A percentile compares a stretch with the other conserved stretches of the same genome.
Evolutionary conservation across 1,140 invertebrate species (phyloP).

Genomic region (Uloborus diversus): DNA sequence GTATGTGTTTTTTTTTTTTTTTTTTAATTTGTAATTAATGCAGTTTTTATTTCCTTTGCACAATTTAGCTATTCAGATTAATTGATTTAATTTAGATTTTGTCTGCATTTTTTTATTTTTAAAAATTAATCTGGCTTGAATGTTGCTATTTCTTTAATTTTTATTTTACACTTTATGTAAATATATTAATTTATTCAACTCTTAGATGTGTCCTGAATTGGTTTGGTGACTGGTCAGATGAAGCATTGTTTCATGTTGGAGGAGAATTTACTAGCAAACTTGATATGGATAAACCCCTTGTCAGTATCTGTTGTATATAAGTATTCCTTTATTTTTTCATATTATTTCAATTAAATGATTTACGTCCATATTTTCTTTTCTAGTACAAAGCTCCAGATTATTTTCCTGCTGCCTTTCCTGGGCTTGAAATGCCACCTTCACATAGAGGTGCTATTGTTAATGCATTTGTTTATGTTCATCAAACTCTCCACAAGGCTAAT

Average conservation of each 20-base stretch:
- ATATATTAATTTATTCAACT: neutral
- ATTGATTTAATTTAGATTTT: too few relatives aligned
- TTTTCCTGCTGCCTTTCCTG: constrained; percentile 85
- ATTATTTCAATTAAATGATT: neutral
- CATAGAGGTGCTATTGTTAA: constrained; percentile 94
- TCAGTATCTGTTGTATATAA: constrained; percentile 17
- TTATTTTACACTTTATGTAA: neutral
- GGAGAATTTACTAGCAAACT: constrained; percentile 71
- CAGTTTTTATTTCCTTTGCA: too few relatives aligned
- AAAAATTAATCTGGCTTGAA: neutral
- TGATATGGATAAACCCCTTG: constrained; percentile 69
- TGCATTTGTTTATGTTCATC: constrained; percentile 97
- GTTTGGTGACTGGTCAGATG: constrained; percentile 99
- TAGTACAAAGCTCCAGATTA: constrained; percentile 86
- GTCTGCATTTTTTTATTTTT: too few relatives aligned
- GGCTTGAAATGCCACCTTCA: constrained; percentile 77
- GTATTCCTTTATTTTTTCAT: neutral
- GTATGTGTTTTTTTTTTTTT: neutral
- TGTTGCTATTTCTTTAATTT: neutral
- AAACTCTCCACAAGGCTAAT: constrained; percentile 95
- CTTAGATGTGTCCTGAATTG: constrained; percentile 94
- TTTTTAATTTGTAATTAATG: too few relatives aligned
- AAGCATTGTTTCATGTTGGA: constrained; percentile 91
- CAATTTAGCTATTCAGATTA: too few relatives aligned
- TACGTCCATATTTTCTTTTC: constrained; percentile 46